phyloP scores from a whole-genome alignment of 2,113 vertebrate genomes.

The Python bivittatus region DNA sequence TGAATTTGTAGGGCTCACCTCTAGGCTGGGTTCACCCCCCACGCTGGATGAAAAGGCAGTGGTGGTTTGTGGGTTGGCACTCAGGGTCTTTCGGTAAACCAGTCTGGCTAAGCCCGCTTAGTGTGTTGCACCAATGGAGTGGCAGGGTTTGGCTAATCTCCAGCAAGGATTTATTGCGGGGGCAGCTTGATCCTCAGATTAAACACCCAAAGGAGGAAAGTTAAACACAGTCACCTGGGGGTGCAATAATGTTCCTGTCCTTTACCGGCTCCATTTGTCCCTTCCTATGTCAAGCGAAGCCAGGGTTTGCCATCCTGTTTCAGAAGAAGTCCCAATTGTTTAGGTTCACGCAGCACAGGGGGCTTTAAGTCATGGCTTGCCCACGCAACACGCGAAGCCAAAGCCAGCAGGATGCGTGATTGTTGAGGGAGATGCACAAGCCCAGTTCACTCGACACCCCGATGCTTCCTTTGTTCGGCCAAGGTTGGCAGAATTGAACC shows the following conservation, averaged over 20 bases:
- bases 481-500: not conserved
- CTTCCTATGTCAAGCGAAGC: not conserved
- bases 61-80: not conserved
- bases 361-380: not conserved
- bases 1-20: not conserved
- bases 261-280: fast-evolving
- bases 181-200: not conserved
- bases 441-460: too few species aligned
- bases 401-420: not conserved
- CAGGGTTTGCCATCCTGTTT: not conserved
- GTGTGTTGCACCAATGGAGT: not conserved
- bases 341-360: not conserved
- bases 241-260: not conserved
- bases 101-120: not conserved
- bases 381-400: not conserved
- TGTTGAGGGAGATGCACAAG: not conserved
- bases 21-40: not conserved
- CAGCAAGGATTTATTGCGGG: not conserved
- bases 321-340: not conserved
- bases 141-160: not conserved
- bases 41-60: not conserved
- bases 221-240: not conserved
- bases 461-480: not conserved
- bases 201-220: not conserved
- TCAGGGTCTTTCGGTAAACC: not conserved